Conservation (phyloP, 64 coral and sea anemone genomes). For the Stichodactyla helianthus region DNA sequence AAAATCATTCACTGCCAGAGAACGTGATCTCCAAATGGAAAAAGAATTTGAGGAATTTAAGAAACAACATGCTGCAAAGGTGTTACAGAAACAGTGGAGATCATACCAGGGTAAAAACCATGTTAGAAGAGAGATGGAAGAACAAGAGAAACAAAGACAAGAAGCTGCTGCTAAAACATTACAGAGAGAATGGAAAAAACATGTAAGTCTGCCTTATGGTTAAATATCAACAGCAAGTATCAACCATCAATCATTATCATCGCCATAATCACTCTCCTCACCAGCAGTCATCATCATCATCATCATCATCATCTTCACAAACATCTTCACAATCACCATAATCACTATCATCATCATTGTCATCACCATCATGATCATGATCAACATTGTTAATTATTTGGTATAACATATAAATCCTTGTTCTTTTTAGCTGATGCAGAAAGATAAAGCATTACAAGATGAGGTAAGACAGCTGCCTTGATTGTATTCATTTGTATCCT, state of each 20-base stretch:
- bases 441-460: conserved; percentile 15
- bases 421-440: conserved; percentile 12
- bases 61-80: conserved; percentile 48
- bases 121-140: neutral
- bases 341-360: too few relatives aligned
- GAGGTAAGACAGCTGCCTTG: conserved; percentile 16
- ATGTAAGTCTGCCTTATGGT: conserved; percentile 27
- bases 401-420: neutral
- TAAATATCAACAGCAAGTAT: neutral
- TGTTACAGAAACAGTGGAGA: conserved; percentile 39
- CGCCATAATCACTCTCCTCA: too few relatives aligned
- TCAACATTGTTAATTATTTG: neutral
- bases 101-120: conserved; percentile 15
- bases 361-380: neutral
- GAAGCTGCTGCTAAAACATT: conserved; percentile 71
- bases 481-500: neutral
- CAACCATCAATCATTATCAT: neutral
- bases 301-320: too few relatives aligned
- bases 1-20: neutral
- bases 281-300: too few relatives aligned
- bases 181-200: conserved; percentile 78
- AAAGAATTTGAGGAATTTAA: conserved; percentile 44
- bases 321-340: too few relatives aligned
- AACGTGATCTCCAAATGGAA: conserved; percentile 39
- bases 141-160: conserved; percentile 25